These are phyloP conservation scores for Lepidurus arcticus DNA, from an alignment of 1,140 invertebrate species.

Conservation along the genomic window DNA sequence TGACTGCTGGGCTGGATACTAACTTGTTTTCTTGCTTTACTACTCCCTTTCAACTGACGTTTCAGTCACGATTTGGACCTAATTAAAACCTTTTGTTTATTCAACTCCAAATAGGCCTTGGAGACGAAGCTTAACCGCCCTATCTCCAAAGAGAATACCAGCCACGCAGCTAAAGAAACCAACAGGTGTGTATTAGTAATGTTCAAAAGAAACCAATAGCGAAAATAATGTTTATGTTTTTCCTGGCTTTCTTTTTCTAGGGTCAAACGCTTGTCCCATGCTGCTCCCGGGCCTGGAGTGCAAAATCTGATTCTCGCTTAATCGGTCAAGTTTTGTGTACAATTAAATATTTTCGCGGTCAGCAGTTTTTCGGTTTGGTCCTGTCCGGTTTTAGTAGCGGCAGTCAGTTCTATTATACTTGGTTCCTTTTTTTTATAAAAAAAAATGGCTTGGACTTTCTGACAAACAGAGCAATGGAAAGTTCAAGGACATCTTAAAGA, in stretches of 20 bases:
- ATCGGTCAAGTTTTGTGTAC: not conserved
- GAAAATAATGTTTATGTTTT: not conserved
- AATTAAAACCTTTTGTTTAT: not conserved
- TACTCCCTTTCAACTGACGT: not conserved
- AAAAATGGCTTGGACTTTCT: not conserved
- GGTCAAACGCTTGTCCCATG: not conserved
- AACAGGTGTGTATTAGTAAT: conserved; percentile 20
- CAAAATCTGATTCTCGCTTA: conserved; percentile 19
- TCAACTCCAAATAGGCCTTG: conserved; percentile 23
- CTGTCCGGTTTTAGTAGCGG: conserved; percentile 17
- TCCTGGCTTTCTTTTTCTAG: conserved; percentile 13
- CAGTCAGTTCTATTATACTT: not conserved
- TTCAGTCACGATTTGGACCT: not conserved
- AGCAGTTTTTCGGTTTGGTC: not conserved
- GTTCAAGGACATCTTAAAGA: not conserved
- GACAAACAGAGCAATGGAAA: not conserved
- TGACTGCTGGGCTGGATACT: conserved; percentile 22
- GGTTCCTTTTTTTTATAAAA: not conserved
- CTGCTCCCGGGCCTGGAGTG: not conserved
- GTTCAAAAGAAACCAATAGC: not conserved
- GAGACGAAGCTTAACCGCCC: conserved; percentile 28
- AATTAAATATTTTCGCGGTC: not conserved
- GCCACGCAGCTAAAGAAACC: conserved; percentile 24
- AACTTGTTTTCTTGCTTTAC: conserved; percentile 3
- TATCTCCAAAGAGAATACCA: conserved; percentile 23